Conservation (phyloP, 2,797 vertebrate genomes). For the Myotis myotis region DNA sequence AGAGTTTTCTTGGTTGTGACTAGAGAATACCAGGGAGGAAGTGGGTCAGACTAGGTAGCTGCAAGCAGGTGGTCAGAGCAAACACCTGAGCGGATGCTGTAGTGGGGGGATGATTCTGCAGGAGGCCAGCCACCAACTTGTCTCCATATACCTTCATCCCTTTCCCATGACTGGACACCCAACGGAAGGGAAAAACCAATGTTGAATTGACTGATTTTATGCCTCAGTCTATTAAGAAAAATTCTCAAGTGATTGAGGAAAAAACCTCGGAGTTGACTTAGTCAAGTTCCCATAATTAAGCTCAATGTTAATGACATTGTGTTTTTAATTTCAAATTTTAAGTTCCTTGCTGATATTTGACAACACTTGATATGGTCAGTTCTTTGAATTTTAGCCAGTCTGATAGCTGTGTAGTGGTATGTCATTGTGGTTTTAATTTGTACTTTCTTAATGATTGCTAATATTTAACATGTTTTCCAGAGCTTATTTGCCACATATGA, state of each 20-base stretch:
- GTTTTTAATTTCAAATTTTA: slow-evolving; percentile 17
- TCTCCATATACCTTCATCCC: not conserved
- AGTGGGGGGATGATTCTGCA: not conserved
- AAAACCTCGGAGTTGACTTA: not conserved
- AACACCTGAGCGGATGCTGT: not conserved
- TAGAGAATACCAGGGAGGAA: not conserved
- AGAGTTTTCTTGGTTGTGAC: not conserved
- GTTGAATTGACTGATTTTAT: not conserved
- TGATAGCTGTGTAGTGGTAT: not conserved
- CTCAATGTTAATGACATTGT: not conserved
- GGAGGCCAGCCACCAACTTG: not conserved
- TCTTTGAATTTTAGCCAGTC: not conserved
- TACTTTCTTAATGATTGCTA: not conserved
- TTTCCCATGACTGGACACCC: not conserved
- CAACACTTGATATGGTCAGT: not conserved
- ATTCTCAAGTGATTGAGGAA: not conserved
- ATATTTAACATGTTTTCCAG: not conserved
- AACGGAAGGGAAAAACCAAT: not conserved
- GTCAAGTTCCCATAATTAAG: not conserved
- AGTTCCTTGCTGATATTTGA: not conserved
- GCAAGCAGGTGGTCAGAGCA: not conserved
- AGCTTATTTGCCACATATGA: not conserved
- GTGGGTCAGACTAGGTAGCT: not conserved
- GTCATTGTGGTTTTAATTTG: not conserved
- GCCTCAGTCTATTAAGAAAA: not conserved